These are phyloP conservation scores for Pygathrix nemaeus DNA, from an alignment of 2,113 vertebrate species.

Conservation along the genomic window DNA sequence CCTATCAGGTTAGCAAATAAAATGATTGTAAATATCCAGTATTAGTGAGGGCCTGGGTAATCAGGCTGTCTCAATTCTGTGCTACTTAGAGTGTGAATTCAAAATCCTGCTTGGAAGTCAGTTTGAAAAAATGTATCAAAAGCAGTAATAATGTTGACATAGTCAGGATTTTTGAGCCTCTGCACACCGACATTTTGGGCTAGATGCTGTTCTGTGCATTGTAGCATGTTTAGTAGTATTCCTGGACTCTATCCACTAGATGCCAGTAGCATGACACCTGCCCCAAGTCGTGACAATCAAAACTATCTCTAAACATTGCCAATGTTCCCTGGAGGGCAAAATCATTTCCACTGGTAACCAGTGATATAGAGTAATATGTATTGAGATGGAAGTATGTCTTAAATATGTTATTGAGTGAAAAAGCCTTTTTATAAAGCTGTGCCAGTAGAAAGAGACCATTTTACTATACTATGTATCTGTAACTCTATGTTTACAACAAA, in stretches of 20 bases:
- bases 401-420: not conserved
- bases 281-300: not conserved
- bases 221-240: not conserved
- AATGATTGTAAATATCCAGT: not conserved
- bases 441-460: not conserved
- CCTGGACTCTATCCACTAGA: not conserved
- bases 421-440: not conserved
- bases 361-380: not conserved
- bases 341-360: not conserved
- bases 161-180: not conserved
- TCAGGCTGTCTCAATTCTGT: not conserved
- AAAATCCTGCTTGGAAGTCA: not conserved
- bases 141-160: not conserved
- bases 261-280: not conserved
- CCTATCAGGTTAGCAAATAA: not conserved
- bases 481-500: not conserved
- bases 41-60: not conserved
- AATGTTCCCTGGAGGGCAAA: not conserved
- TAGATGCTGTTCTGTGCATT: not conserved
- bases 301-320: not conserved
- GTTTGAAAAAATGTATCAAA: not conserved
- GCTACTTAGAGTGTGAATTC: not conserved
- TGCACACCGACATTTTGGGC: not conserved
- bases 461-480: not conserved
- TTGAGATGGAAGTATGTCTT: not conserved